A percentile compares a stretch with the other conserved stretches of the same genome.
phyloP scores from a whole-genome alignment of 2,888 invertebrate species.

The Tiliacea aurago region DNA sequence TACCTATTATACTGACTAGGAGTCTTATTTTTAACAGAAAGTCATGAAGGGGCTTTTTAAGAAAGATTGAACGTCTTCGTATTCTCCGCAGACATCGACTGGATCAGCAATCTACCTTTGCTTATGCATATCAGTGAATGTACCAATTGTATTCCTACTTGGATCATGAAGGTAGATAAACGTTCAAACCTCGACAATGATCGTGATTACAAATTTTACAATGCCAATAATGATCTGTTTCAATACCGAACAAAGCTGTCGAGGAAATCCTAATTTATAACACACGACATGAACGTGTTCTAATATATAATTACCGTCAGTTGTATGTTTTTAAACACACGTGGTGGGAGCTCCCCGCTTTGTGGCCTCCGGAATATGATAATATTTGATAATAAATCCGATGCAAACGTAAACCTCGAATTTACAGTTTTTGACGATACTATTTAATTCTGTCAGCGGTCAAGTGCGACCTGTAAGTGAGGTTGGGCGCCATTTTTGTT shows the following conservation, averaged over 20 bases:
- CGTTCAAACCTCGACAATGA: conserved; percentile 21
- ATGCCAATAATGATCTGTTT: conserved; percentile 21
- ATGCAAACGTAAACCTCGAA: conserved; percentile 71
- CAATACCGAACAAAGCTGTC: conserved; percentile 20
- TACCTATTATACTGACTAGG: not conserved
- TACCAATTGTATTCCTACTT: not conserved
- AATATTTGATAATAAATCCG: conserved; percentile 79
- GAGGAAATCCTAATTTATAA: conserved; percentile 47
- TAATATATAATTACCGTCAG: conserved; percentile 45
- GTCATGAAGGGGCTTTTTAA: not conserved
- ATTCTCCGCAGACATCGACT: not conserved
- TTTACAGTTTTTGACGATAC: conserved; percentile 76
- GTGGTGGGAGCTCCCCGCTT: conserved; percentile 59
- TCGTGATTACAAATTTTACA: conserved; percentile 4
- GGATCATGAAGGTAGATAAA: not conserved
- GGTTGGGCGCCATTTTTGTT: conserved; percentile 31
- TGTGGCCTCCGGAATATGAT: conserved; percentile 79
- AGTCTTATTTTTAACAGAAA: not conserved
- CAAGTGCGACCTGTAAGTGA: conserved; percentile 50
- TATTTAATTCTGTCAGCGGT: conserved; percentile 70
- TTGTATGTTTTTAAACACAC: conserved; percentile 50
- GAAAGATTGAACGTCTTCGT: not conserved
- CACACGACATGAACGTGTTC: conserved; percentile 34
- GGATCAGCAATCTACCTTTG: not conserved
- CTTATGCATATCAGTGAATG: not conserved